phyloP scores from a whole-genome alignment of 2,888 invertebrate species.

The Endotricha flammealis region DNA sequence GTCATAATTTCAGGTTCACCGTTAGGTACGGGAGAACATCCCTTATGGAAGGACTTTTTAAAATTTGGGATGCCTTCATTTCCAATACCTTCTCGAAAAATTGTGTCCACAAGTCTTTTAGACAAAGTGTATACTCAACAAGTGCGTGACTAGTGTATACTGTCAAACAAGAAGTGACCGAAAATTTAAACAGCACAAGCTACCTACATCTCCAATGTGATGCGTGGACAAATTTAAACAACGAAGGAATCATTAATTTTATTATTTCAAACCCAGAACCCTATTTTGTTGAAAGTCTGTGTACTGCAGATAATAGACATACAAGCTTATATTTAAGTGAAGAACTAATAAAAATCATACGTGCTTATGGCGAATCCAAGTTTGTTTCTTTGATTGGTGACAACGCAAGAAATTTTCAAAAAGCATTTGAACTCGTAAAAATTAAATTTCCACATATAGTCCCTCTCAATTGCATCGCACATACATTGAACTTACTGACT shows the following conservation, averaged over 20 bases:
- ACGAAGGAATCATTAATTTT: slow-evolving; percentile 15
- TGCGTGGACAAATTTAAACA: slow-evolving; percentile 13
- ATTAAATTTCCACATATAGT: slow-evolving; percentile 10
- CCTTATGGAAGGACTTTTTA: slow-evolving; percentile 1
- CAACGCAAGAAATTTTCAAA: slow-evolving; percentile 15
- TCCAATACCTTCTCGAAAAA: neutral
- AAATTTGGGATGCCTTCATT: neutral
- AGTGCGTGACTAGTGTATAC: no score
- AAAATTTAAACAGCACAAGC: neutral
- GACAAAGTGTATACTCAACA: neutral
- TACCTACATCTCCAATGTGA: neutral
- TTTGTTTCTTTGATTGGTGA: slow-evolving; percentile 15
- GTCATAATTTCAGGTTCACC: neutral
- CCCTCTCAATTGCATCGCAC: slow-evolving; percentile 9
- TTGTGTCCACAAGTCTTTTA: neutral
- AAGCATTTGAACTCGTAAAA: slow-evolving; percentile 15
- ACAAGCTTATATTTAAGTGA: slow-evolving; percentile 12
- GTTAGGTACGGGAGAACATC: neutral
- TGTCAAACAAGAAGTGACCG: neutral
- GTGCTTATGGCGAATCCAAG: slow-evolving; percentile 8
- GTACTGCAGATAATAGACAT: slow-evolving; percentile 12
- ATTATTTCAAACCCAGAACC: slow-evolving; percentile 15
- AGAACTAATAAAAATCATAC: slow-evolving; percentile 14
- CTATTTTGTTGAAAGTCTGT: slow-evolving; percentile 12
- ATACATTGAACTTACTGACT: slow-evolving; percentile 12